Base-by-base conservation (phyloP, 2,797 vertebrate species). In the Distichodus sexfasciatus region DNA sequence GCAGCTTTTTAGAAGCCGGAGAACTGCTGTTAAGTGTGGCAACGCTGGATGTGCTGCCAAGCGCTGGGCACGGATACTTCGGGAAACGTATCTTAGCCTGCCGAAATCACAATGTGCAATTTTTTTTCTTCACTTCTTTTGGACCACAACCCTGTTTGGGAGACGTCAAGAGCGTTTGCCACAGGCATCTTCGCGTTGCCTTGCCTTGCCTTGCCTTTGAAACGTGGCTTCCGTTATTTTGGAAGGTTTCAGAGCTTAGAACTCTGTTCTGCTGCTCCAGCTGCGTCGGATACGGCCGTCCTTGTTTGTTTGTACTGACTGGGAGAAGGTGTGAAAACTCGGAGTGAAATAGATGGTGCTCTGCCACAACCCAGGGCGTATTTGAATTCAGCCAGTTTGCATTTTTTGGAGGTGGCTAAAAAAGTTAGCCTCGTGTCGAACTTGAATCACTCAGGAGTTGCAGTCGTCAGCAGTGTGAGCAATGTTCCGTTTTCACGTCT, bases 1-100 rank as follows among this genome's bases (percentile, higher is more conserved):
- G 51, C 44, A 59, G 65, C 41, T 73, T 50, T n/a, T 62, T 62
- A 62, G 40, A 17, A 61, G 63, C 43, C 64, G 41, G 68, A 68
- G 46, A 46, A 38, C 68, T 54, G 61, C 38, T 53, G 47, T 74
- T 67, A 43, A 60, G 29, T 19, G 19, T 69, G 12, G 6, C 69
- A 64, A 60, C 68, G 63, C 19, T 72, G 62, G 44, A 21, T 43
- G 61, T 59, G 14, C 61, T n/a, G 29, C 60, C 31, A 50, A 58
- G 58, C 69, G 58, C 64, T 35, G 21, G 17, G 15, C 59, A 50
- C 41, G 48, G n/a, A n/a, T n/a, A 51, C 58, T 17, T 57, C 17
- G 61, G 57, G 46, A 72, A 55, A 53, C 47, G 57, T 40, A 60
- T 72, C 60, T 47, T 70, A 61, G 46, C 43, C 14, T 33, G 19